phyloP scores from a whole-genome alignment of 2,888 invertebrate species.

The Axea sp. region DNA sequence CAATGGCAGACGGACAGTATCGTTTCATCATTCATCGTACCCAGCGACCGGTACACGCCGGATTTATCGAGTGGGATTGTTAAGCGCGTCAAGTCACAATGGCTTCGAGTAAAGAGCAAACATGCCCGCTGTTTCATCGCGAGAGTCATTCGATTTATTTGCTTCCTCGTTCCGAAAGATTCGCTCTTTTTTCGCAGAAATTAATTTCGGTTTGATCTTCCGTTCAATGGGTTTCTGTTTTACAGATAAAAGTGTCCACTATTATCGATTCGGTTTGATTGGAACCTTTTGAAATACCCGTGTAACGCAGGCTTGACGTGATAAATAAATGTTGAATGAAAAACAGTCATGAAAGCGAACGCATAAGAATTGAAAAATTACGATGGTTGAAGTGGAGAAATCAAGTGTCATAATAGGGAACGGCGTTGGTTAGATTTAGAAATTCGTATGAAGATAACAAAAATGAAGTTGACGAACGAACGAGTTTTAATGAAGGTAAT shows the following conservation, averaged over 20 bases:
- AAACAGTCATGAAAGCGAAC: no score
- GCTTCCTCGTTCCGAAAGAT: constrained; percentile 38
- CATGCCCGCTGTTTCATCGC: constrained; percentile 34
- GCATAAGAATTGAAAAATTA: no score
- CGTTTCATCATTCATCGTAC: constrained; percentile 54
- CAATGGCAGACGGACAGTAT: constrained; percentile 55
- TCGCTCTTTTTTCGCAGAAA: constrained; percentile 28
- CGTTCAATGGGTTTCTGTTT: not conserved
- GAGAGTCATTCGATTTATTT: constrained; percentile 45
- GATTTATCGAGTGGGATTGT: constrained; percentile 51
- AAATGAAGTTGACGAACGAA: no score
- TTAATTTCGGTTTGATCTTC: constrained; percentile 14
- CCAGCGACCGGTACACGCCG: constrained; percentile 35
- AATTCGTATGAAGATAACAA: no score
- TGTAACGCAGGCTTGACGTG: no score
- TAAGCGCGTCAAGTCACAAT: constrained; percentile 55
- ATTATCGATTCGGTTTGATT: not conserved
- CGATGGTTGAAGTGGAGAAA: no score
- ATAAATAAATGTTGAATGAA: no score
- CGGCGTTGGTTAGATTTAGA: no score
- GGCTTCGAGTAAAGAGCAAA: constrained; percentile 54
- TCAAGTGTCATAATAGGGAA: no score
- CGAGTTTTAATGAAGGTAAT: no score
- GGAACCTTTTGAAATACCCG: not conserved
- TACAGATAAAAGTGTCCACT: not conserved